Conservation (phyloP, 2,888 invertebrate genomes). For the Caenorhabditis sulstoni region DNA sequence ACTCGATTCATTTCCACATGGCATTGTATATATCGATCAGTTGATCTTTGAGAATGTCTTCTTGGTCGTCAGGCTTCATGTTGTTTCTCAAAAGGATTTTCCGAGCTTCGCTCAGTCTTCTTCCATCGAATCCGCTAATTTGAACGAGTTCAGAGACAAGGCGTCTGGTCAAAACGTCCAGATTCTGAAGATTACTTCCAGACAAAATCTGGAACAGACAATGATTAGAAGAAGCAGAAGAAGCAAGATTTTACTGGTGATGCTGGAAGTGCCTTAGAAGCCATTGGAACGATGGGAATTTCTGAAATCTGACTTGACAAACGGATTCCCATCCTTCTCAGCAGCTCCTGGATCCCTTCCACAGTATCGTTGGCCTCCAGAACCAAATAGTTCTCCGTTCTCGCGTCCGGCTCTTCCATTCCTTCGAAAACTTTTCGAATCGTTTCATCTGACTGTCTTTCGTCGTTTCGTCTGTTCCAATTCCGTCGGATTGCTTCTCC, state of each 20-base stretch:
- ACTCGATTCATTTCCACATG: too few relatives aligned
- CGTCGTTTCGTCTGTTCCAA: neutral
- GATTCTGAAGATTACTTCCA: too few relatives aligned
- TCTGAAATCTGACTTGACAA: too few relatives aligned
- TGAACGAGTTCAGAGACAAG: conserved; percentile 31
- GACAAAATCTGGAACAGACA: too few relatives aligned
- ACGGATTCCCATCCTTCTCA: neutral
- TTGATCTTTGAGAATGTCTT: neutral
- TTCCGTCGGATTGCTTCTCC: conserved; percentile 36
- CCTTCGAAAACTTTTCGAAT: conserved; percentile 33
- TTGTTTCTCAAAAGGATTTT: conserved; percentile 1
- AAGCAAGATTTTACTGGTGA: too few relatives aligned
- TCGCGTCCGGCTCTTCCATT: conserved; percentile 17
- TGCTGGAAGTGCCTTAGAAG: too few relatives aligned
- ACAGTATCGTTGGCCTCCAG: neutral
- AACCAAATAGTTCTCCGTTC: conserved; percentile 8
- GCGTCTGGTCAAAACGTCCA: conserved; percentile 26
- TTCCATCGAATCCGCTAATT: conserved; percentile 17
- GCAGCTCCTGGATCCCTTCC: neutral
- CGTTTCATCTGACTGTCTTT: conserved; percentile 21
- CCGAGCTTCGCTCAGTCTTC: conserved; percentile 11
- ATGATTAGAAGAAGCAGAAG: too few relatives aligned
- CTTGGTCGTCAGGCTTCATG: too few relatives aligned
- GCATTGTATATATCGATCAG: conserved; percentile 5
- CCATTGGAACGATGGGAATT: too few relatives aligned